A percentile compares a stretch with the other conserved stretches of the same genome.
These are phyloP conservation scores for Umimayanthus chanpuru DNA, from an alignment of 92 coral and sea anemone genomes.

Conservation along the genomic window DNA sequence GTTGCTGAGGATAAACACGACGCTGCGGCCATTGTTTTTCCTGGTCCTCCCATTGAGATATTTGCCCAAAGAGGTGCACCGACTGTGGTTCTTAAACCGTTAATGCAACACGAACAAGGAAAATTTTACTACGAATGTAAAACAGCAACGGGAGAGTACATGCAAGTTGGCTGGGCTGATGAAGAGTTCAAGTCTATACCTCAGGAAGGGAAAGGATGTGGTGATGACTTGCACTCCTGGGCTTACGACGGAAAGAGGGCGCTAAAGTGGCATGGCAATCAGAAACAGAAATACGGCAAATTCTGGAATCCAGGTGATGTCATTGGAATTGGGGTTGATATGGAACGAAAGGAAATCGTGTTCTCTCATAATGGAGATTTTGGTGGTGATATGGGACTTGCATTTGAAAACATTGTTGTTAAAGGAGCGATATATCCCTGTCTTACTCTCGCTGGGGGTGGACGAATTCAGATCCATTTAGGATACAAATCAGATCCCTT, in stretches of 20 bases:
- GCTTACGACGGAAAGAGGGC: constrained; percentile 71
- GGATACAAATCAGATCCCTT: constrained; percentile 66
- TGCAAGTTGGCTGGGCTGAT: constrained; percentile 80
- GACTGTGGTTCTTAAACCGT: constrained; percentile 64
- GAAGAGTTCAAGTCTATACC: constrained; percentile 65
- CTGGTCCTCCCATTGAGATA: constrained; percentile 78
- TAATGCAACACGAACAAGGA: constrained; percentile 56
- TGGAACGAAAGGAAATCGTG: constrained; percentile 48
- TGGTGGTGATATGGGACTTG: constrained; percentile 54
- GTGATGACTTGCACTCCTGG: constrained; percentile 76
- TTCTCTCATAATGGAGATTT: constrained; percentile 71
- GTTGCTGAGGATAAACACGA: constrained; percentile 55
- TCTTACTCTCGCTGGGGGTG: constrained; percentile 70
- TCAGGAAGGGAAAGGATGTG: constrained; percentile 73
- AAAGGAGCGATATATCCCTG: constrained; percentile 72
- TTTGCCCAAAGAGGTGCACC: constrained; percentile 78
- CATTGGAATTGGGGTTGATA: constrained; percentile 62
- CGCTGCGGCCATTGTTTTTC: constrained; percentile 65
- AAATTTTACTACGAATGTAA: constrained; percentile 75
- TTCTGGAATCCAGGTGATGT: constrained; percentile 71
- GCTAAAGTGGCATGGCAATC: constrained; percentile 64
- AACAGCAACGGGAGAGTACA: constrained; percentile 66
- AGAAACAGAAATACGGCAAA: constrained; percentile 59
- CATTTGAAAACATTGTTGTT: constrained; percentile 50
- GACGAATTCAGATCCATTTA: constrained; percentile 59